Conservation (phyloP, 2,888 invertebrate species). For the Drosophila percnosoma region DNA sequence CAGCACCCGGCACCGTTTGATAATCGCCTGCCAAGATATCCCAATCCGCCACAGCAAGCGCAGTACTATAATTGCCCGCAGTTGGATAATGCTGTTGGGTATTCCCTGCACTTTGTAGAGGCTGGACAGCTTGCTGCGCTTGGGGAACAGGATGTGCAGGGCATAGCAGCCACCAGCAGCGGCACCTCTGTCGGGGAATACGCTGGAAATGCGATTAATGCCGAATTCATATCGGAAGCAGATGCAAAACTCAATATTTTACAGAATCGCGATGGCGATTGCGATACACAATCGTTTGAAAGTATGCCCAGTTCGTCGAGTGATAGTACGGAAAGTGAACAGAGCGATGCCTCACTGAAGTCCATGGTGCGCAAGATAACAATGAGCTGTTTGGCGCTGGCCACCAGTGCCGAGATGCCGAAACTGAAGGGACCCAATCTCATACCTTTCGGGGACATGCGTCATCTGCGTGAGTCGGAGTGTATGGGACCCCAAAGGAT, state of each 20-base stretch:
- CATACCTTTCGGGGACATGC: slow-evolving; percentile 71
- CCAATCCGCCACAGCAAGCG: slow-evolving; percentile 5
- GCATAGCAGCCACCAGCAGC: slow-evolving; percentile 41
- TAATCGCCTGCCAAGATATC: not conserved
- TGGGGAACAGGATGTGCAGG: slow-evolving; percentile 16
- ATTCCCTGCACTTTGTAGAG: slow-evolving; percentile 12
- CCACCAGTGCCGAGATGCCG: slow-evolving; percentile 60
- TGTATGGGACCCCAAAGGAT: slow-evolving; percentile 21
- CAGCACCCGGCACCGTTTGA: slow-evolving; percentile 15
- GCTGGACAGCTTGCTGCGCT: not conserved
- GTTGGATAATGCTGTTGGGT: slow-evolving; percentile 35
- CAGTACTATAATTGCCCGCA: slow-evolving; percentile 61
- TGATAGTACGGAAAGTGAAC: slow-evolving; percentile 54
- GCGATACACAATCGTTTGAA: slow-evolving; percentile 47
- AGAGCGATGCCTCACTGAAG: slow-evolving; percentile 65
- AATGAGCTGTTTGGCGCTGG: slow-evolving; percentile 62
- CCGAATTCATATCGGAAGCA: slow-evolving; percentile 51
- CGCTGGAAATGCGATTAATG: slow-evolving; percentile 6
- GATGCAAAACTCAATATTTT: slow-evolving; percentile 38
- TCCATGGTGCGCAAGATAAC: slow-evolving; percentile 68
- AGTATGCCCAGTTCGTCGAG: slow-evolving; percentile 51
- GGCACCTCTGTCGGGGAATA: slow-evolving; percentile 52
- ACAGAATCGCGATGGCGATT: slow-evolving; percentile 34
- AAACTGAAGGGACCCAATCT: slow-evolving; percentile 66
- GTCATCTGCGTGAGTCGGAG: slow-evolving; percentile 58